phyloP scores from a whole-genome alignment of 2,113 vertebrate species.

The Pedionomus torquatus region DNA sequence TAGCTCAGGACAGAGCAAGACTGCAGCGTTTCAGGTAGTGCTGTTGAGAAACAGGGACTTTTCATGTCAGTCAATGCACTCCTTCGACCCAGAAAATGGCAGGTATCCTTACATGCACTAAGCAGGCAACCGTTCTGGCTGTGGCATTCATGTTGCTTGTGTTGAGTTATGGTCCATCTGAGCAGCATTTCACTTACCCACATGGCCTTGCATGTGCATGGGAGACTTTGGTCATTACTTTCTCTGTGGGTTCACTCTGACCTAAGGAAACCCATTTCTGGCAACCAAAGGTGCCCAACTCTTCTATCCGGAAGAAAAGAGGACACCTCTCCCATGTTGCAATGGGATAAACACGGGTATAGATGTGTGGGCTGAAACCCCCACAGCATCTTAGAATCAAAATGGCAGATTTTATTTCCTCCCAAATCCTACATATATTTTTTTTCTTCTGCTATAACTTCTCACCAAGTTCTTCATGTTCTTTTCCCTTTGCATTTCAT shows the following conservation, averaged over 20 bases:
- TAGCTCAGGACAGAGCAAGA: neutral
- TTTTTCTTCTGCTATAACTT: neutral
- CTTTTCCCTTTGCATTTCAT: neutral
- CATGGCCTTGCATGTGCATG: neutral
- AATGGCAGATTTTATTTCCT: neutral
- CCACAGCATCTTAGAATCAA: neutral
- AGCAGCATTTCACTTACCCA: neutral
- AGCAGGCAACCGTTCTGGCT: neutral
- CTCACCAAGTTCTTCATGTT: neutral
- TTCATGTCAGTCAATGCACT: rapidly evolving
- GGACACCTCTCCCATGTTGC: neutral
- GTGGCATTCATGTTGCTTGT: neutral
- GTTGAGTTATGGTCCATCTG: neutral
- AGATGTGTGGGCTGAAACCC: neutral
- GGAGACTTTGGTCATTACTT: neutral
- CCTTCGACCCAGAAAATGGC: neutral
- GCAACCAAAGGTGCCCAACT: neutral
- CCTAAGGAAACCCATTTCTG: neutral
- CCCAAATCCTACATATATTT: neutral
- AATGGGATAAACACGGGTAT: neutral
- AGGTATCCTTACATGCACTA: neutral
- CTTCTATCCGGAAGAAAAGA: neutral
- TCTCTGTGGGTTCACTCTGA: neutral
- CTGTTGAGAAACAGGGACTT: neutral
- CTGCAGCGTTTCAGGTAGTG: neutral